phyloP scores from a whole-genome alignment of 2,888 invertebrate genomes.

The Hyles lineata region DNA sequence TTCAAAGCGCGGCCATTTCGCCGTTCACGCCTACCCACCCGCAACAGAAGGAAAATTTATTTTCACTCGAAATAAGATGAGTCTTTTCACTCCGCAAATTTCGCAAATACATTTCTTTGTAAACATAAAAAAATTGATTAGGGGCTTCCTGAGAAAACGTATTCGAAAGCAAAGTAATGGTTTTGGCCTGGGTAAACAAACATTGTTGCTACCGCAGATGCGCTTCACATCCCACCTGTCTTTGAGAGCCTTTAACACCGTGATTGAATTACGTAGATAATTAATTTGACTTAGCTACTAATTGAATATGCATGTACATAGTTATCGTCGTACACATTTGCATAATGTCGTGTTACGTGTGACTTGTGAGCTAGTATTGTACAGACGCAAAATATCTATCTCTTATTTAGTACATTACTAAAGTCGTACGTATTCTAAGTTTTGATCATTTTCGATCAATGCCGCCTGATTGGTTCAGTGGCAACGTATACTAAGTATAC shows the following conservation, averaged over 20 bases:
- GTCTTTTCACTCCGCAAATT: slow-evolving; percentile 21
- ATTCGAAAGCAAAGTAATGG: slow-evolving; percentile 16
- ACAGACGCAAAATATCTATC: neutral
- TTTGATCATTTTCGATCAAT: no score
- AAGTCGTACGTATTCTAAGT: neutral
- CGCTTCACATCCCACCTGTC: slow-evolving; percentile 46
- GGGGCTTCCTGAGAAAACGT: slow-evolving; percentile 11
- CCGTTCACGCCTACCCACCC: slow-evolving; percentile 22
- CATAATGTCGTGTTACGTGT: slow-evolving; percentile 1
- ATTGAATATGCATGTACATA: slow-evolving; percentile 24
- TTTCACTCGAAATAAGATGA: slow-evolving; percentile 13
- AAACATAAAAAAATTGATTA: slow-evolving; percentile 23
- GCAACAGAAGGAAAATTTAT: slow-evolving; percentile 20
- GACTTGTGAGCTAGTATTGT: neutral
- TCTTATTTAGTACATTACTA: neutral
- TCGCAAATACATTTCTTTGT: slow-evolving; percentile 21
- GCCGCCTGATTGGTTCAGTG: no score
- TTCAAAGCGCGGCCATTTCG: slow-evolving; percentile 22
- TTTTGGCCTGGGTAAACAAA: neutral
- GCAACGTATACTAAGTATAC: no score
- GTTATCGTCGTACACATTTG: slow-evolving; percentile 2
- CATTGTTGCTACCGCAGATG: slow-evolving; percentile 19
- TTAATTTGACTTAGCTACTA: slow-evolving; percentile 44
- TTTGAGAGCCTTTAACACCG: slow-evolving; percentile 42
- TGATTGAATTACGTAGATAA: slow-evolving; percentile 50